phyloP scores from a whole-genome alignment of 2,888 invertebrate species.

The Phrixothrix hirtus region DNA sequence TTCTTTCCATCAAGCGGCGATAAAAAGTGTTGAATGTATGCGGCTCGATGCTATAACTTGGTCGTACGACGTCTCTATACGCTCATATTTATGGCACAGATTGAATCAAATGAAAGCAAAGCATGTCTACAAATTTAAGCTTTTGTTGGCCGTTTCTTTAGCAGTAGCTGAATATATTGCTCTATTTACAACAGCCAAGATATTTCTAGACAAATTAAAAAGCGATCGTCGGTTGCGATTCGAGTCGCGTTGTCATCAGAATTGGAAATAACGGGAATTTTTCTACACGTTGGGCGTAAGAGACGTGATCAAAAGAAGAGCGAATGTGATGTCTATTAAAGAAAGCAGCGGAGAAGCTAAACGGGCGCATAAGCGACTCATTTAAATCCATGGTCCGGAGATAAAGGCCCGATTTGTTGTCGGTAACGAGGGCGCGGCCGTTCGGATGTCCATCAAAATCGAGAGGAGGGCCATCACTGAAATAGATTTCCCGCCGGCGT shows the following conservation, averaged over 20 bases:
- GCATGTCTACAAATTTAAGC: conserved; percentile 33
- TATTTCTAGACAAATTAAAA: conserved; percentile 30
- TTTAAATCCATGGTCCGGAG: conserved; percentile 40
- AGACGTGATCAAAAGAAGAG: conserved; percentile 20
- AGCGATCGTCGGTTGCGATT: conserved; percentile 29
- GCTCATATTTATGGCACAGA: conserved; percentile 43
- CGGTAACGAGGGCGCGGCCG: conserved; percentile 52
- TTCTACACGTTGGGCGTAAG: conserved; percentile 20
- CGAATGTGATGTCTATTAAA: conserved; percentile 29
- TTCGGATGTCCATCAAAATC: conserved; percentile 58
- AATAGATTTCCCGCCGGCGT: conserved; percentile 50
- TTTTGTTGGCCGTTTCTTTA: conserved; percentile 31
- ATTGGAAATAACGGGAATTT: conserved; percentile 27
- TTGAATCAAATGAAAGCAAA: conserved; percentile 39
- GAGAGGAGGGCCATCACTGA: conserved; percentile 56
- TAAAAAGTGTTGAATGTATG: conserved; percentile 28
- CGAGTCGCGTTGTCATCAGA: conserved; percentile 29
- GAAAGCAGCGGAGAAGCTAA: conserved; percentile 27
- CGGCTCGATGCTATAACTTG: conserved; percentile 32
- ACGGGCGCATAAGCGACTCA: conserved; percentile 33
- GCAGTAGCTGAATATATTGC: conserved; percentile 27
- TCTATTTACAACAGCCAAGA: conserved; percentile 29
- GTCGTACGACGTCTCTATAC: conserved; percentile 42
- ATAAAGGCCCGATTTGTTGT: conserved; percentile 33
- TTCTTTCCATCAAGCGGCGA: conserved; percentile 23